Base-by-base conservation (phyloP, 2,113 vertebrate species). In the Phyllopteryx taeniolatus region DNA sequence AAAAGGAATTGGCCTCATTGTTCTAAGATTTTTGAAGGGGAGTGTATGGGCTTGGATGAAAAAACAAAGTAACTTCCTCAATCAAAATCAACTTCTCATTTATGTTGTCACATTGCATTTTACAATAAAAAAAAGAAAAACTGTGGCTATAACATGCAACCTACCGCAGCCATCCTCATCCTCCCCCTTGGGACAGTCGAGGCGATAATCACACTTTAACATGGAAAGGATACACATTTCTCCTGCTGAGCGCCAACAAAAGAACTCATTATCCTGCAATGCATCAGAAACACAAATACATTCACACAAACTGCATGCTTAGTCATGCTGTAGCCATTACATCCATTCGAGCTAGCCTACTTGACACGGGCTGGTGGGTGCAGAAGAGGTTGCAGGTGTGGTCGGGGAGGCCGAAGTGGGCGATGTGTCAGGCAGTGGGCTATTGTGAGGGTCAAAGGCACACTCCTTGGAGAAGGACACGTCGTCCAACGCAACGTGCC, bases 381-480 rank as follows among this genome's bases (percentile, higher is more conserved):
- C 2, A 0, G 72, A 49, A 0, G 72, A 69, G 17, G 61, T 43
- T 14, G 42, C 33, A n/a, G 67, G 27, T 10, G 76, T 22, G 47
- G 79, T 53, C 2, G 78, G 27, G 46, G 88, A 66, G n/a, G 72
- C 60, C 20, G 83, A 72, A 19, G 86, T 87, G 22, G 86, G 17
- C 1, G 75, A 66, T 13, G 54, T 68, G 27, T 77, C 63, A 11
- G 92, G 92, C 46, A 93, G 82, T 33, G 75, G 35, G 19, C 51
- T 80, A 87, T 93, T 90, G 33, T 90, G 9, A 0, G 86, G 86
- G 72, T 93, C 91, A 70, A 90, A 86, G 27, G 22, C 8, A 69
- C 92, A 93, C 59, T 86, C 85, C 47, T 61, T 70, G 66, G 90
- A 92, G 81, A 93, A 93, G 67, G 92, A 89, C 65, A 93, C 54